Evolutionary conservation across 2,797 vertebrate species (phyloP).

Genomic region (Galagoides demidoff): DNA sequence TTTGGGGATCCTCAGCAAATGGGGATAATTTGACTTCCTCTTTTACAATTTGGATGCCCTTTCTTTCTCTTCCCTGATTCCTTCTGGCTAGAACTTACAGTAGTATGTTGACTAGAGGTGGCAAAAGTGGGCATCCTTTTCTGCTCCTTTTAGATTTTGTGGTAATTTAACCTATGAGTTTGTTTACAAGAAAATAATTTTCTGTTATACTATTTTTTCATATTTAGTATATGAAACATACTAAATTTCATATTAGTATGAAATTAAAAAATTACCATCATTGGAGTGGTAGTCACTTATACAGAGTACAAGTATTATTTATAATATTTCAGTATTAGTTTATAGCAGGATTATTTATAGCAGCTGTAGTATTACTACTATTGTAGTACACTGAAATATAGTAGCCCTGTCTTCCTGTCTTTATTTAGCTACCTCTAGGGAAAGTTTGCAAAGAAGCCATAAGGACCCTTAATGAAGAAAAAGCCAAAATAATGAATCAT

Average conservation of each 20-base stretch:
- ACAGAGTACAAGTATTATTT: background rate
- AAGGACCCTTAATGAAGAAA: background rate
- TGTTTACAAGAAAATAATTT: slow-evolving; percentile 38
- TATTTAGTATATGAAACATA: background rate
- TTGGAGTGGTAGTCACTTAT: slow-evolving; percentile 28
- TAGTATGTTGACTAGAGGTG: too few species aligned
- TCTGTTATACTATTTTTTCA: background rate
- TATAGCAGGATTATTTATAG: slow-evolving; percentile 1
- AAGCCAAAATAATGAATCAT: background rate
- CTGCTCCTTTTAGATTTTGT: slow-evolving; percentile 23
- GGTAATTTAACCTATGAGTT: background rate
- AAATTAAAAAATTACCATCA: too few species aligned
- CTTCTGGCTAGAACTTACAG: too few species aligned
- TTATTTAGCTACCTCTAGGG: background rate
- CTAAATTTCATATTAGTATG: too few species aligned
- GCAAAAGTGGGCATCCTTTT: too few species aligned
- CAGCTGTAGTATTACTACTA: background rate
- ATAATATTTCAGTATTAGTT: background rate
- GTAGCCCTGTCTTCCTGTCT: background rate
- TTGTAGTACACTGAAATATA: background rate
- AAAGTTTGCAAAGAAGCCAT: background rate
- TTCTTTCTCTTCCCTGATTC: too few species aligned
- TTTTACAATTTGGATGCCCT: too few species aligned
- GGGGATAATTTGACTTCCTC: too few species aligned
- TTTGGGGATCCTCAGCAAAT: too few species aligned